Conservation (phyloP, 2,113 vertebrate species). For the Hylia prasina region DNA sequence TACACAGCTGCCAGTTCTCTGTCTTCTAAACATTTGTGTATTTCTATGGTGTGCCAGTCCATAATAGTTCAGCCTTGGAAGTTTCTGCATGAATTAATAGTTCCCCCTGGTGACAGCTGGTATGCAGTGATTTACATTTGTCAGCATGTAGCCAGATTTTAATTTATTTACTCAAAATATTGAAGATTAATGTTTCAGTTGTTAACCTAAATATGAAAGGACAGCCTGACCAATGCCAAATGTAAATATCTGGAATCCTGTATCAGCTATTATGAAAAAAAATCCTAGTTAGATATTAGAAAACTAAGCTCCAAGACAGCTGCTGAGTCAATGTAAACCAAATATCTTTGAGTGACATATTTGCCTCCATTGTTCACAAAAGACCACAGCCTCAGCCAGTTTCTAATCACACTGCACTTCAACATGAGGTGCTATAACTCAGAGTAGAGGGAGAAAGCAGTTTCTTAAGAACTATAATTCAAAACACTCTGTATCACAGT, state of each 20-base stretch:
- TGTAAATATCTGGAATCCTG: not conserved
- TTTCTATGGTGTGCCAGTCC: not conserved
- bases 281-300: not conserved
- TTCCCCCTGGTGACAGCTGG: slow-evolving; percentile 34
- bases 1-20: not conserved
- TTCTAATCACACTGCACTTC: slow-evolving; percentile 39
- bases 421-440: not conserved
- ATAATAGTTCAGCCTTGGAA: not conserved
- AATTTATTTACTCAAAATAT: slow-evolving; percentile 3
- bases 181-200: not conserved
- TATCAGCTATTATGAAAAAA: not conserved
- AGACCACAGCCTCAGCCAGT: not conserved
- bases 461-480: slow-evolving; percentile 12
- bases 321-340: not conserved
- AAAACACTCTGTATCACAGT: not conserved
- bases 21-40: not conserved
- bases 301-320: not conserved
- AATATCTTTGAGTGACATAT: not conserved
- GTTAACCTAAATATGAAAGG: not conserved
- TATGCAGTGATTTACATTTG: slow-evolving; percentile 9
- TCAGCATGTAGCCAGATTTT: not conserved
- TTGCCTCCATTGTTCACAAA: not conserved
- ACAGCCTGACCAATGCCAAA: not conserved
- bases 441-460: not conserved
- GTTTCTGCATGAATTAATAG: slow-evolving; percentile 37